Conservation (phyloP, 2,797 vertebrate genomes). For the Danio kyathit region DNA sequence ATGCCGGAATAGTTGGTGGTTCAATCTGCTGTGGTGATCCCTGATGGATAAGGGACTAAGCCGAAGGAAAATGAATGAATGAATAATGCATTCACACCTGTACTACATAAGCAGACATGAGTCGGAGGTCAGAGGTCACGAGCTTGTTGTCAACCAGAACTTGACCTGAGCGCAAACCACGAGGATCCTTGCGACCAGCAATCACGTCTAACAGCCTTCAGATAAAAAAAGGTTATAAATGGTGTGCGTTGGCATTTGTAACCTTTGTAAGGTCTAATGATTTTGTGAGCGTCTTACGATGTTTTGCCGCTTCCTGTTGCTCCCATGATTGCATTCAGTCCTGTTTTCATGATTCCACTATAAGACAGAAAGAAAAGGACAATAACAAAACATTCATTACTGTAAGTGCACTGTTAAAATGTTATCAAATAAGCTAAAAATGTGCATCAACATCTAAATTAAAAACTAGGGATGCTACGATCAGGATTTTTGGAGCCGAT, state of each 20-base stretch:
- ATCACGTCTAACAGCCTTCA: conserved; percentile 81
- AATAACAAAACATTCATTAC: neutral
- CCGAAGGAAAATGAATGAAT: too few relatives aligned
- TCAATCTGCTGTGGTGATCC: too few relatives aligned
- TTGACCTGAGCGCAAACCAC: conserved; percentile 73
- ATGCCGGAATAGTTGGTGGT: too few relatives aligned
- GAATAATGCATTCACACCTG: conserved; percentile 71
- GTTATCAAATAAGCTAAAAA: conserved; percentile 5
- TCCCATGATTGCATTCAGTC: conserved; percentile 85
- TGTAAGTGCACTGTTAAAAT: neutral
- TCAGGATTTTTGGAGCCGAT: too few relatives aligned
- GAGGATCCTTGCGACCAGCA: conserved; percentile 80
- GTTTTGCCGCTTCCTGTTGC: conserved; percentile 86
- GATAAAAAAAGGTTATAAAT: neutral
- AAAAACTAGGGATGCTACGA: too few relatives aligned
- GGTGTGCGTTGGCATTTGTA: neutral
- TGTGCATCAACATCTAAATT: neutral
- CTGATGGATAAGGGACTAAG: too few relatives aligned
- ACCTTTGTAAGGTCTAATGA: neutral
- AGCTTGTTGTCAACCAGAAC: conserved; percentile 76
- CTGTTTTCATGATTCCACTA: conserved; percentile 83
- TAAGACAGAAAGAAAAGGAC: conserved; percentile 52
- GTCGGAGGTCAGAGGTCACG: conserved; percentile 75
- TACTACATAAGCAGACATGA: conserved; percentile 81
- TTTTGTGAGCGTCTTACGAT: conserved; percentile 75